A percentile compares a stretch with the other conserved stretches of the same genome.
Evolutionary conservation across 2,888 invertebrate genomes (phyloP).

Genomic region (Lissonota sp.): DNA sequence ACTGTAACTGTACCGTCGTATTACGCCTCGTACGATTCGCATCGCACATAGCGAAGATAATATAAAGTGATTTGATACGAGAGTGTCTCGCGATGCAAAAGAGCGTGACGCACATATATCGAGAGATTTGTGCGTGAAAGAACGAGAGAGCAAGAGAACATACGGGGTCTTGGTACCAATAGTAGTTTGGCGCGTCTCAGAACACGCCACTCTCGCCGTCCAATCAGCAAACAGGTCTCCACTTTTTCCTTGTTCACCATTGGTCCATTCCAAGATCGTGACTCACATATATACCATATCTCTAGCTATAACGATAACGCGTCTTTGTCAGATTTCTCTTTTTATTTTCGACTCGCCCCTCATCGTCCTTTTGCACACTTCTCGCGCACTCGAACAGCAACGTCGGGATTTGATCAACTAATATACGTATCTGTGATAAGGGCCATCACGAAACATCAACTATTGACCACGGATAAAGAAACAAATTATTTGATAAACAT

Average conservation of each 20-base stretch:
- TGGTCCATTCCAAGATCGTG: constrained; percentile 73
- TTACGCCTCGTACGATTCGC: constrained; percentile 14
- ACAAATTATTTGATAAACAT: too few species aligned
- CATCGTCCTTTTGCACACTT: constrained; percentile 24
- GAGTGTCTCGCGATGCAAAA: constrained; percentile 64
- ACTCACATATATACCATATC: constrained; percentile 68
- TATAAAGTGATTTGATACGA: constrained; percentile 53
- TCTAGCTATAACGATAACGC: constrained; percentile 57
- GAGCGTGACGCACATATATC: constrained; percentile 52
- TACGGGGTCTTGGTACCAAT: constrained; percentile 63
- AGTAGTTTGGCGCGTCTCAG: constrained; percentile 63
- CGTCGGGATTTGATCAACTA: constrained; percentile 32
- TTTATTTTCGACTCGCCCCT: background rate
- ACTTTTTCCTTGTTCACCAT: constrained; percentile 66
- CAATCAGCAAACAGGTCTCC: constrained; percentile 72
- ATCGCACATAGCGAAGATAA: constrained; percentile 3
- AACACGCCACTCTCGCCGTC: constrained; percentile 69
- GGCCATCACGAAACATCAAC: too few species aligned
- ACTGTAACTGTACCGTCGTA: background rate
- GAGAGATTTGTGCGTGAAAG: constrained; percentile 46
- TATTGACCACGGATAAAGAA: too few species aligned
- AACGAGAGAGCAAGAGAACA: constrained; percentile 44
- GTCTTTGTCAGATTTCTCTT: constrained; percentile 48
- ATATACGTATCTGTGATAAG: background rate
- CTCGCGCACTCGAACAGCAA: constrained; percentile 18